Evolutionary conservation across 2,888 invertebrate genomes (phyloP), one percentile per base, ranked within the genome.

Genomic region (Chrysolina americana): DNA sequence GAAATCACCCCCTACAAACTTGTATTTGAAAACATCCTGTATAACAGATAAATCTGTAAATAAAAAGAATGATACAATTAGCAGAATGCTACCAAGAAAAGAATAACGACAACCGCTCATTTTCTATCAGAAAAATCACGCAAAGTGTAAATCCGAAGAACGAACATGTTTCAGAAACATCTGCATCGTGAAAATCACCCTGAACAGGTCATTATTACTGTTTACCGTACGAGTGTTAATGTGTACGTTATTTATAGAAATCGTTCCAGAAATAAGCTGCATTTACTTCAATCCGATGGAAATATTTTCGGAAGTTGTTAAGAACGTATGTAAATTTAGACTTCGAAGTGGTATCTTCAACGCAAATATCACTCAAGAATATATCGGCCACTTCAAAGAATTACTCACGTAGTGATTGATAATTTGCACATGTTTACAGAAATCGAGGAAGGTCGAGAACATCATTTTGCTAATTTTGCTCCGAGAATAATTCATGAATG

Each of bases 241-340:
- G 53, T 41, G 23, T n/a, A 21, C 36, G 68, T 68, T 53, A 68
- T 68, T 56, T 68, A 65, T 66, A 74, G 70, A 68, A 19, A 28
- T 17, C 65, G 56, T 17, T 66, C 74, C 70, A 66, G 62, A 70
- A 74, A 70, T 74, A 74, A 66, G 17, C 53, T 53, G 70, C 70
- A 70, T 66, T 70, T 68, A 70, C 63, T 74, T 48, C 62, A 44
- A 59, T 68, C 48, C 50, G 62, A 41, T 28, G 47, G 10, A 21
- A 36, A 65, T 50, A 65, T 71, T 71, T 53, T 65, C 53, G 71
- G 65, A 66, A 21, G 63, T 53, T 63, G 44, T 36, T 36, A 63
- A 68, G 72, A 23, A 41, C 66, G 47, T 36, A 10, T 63, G 21
- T 72, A 72, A 47, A 59, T 72, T 48, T 68, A 72, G 68, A 68